Base-by-base conservation (phyloP, 2,888 invertebrate species). In the Apodemia hepburni region DNA sequence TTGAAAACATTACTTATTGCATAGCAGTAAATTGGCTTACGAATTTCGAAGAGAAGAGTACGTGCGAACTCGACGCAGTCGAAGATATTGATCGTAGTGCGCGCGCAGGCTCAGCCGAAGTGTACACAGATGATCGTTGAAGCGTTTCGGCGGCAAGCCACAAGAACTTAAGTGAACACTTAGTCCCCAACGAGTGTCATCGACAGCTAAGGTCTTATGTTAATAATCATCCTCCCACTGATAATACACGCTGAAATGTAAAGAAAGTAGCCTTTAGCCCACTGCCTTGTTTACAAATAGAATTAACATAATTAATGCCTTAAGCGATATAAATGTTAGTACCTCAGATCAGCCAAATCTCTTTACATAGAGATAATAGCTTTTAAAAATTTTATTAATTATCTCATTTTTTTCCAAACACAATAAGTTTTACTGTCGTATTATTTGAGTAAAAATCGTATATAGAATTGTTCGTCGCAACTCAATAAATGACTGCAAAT, bases 41-140 rank as follows among this genome's bases (percentile, higher is more conserved):
- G 78, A 86, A 85, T 87, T 85, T 82, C 77, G 82, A 78, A 78
- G 78, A 75, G 77, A 78, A 78, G 78, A 75, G 77, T 76, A 78
- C 72, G 81, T 84, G 85, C 79, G 81, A 86, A 82, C 83, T 77
- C 84, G 80, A 79, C 84, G 81, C 83, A 79, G 80, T 77, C 81
- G 79, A 76, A 77, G 78, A 79, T 90, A 90, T 91, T 86, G 90
- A 90, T 90, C 90, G 84, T 76, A 72, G 74, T 90, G 90, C 90
- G 91, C 91, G 91, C 91, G 91, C 91, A 88, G 67, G 78, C 81
- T 81, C 82, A 79, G 79, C 73, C 82, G 77, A 72, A 84, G 82
- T 87, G 85, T 88, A 85, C 84, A 88, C 87, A 85, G 82, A 78
- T 86, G 81, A 79, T 78, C 78, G 81, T 74, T 77, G 78, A 74